phyloP scores from a whole-genome alignment of 1,140 invertebrate genomes.

The Sitobion miscanthi region DNA sequence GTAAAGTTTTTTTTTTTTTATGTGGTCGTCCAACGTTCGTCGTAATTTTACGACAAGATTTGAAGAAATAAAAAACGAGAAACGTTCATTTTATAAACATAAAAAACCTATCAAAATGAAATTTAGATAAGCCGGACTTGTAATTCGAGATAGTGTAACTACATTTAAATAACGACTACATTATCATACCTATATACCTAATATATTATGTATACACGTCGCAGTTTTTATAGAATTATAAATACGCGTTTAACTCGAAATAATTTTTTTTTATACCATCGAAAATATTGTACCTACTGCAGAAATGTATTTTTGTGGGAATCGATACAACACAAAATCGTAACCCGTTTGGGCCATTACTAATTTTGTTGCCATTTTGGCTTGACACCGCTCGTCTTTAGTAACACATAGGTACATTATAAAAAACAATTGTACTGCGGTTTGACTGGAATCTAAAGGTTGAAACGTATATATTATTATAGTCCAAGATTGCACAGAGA shows the following conservation, averaged over 20 bases:
- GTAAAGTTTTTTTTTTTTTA: background rate
- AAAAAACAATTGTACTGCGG: background rate
- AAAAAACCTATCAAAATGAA: slow-evolving; percentile 19
- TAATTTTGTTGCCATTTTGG: background rate
- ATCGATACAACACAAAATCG: background rate
- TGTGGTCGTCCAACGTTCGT: too few species aligned
- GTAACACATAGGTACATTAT: background rate
- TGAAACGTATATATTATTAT: background rate
- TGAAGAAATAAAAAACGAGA: background rate
- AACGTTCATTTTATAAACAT: slow-evolving; percentile 12
- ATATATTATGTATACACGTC: background rate
- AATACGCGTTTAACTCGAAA: background rate
- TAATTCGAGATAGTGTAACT: background rate
- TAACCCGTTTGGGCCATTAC: background rate
- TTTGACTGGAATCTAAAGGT: background rate
- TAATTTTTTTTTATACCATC: background rate
- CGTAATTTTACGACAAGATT: background rate
- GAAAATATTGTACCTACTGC: background rate
- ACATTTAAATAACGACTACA: background rate
- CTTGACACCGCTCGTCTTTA: background rate
- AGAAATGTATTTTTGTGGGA: background rate
- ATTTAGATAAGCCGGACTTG: slow-evolving; percentile 21
- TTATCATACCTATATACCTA: background rate
- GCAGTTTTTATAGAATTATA: background rate
- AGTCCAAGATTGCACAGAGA: background rate